Percentiles rank a stretch among this genome's conserved stretches.
Conservation (phyloP, 2,888 invertebrate genomes). For the Tanypteryx hageni region DNA sequence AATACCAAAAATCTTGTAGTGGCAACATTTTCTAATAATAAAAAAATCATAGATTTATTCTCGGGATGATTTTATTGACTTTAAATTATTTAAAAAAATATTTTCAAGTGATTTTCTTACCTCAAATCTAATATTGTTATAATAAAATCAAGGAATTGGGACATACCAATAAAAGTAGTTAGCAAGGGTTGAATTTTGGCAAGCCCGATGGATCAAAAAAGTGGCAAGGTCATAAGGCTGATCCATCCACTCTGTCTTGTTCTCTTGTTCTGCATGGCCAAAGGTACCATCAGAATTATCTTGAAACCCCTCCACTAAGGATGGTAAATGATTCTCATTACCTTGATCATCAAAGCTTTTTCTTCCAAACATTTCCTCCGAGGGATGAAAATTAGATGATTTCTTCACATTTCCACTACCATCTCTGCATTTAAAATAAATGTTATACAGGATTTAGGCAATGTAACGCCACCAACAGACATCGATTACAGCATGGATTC, state of each 20-base stretch:
- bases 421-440: constrained; percentile 7
- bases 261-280: constrained; percentile 7
- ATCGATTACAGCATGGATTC: not conserved
- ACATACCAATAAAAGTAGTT: constrained; percentile 96
- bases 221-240: constrained; percentile 84
- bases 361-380: constrained; percentile 27
- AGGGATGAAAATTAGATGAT: constrained; percentile 18
- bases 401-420: constrained; percentile 15
- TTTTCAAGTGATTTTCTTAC: not conserved
- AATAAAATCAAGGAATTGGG: too few species aligned
- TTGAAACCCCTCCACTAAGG: not conserved
- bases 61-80: too few species aligned
- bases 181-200: constrained; percentile 91
- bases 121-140: too few species aligned
- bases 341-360: not conserved
- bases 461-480: not conserved
- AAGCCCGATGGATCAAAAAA: constrained; percentile 93
- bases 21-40: too few species aligned
- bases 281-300: not conserved
- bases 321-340: constrained; percentile 1
- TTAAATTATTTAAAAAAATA: too few species aligned
- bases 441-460: not conserved
- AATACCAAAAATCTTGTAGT: too few species aligned
- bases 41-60: too few species aligned
- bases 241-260: constrained; percentile 47